Percentiles rank a stretch among this genome's conserved stretches.
Conservation (phyloP, 2,113 vertebrate species). For the Sphyrna mokarran region DNA sequence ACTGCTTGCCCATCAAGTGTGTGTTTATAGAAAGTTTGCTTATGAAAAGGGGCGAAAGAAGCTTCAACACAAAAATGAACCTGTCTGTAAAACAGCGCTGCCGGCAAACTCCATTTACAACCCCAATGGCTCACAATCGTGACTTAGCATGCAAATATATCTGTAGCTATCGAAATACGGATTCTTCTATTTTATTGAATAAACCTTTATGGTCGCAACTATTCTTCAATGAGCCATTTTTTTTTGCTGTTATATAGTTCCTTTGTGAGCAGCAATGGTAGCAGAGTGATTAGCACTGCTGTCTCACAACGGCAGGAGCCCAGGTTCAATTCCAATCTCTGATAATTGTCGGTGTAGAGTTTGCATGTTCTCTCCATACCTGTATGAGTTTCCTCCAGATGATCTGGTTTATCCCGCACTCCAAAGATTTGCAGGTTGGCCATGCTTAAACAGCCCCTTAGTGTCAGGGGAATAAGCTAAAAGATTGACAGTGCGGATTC, state of each 20-base stretch:
- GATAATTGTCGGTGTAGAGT: no score
- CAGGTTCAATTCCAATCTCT: no score
- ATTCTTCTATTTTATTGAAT: not conserved
- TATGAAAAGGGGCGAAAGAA: not conserved
- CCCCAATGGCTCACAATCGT: not conserved
- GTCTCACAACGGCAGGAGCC: no score
- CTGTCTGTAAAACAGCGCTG: not conserved
- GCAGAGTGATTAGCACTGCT: no score
- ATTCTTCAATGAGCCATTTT: not conserved
- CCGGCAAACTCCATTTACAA: not conserved
- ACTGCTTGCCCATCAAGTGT: not conserved
- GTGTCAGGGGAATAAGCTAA: not conserved
- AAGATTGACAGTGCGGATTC: conserved; percentile 11
- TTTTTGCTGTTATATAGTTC: not conserved
- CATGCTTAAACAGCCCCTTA: no score
- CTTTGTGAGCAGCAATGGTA: no score
- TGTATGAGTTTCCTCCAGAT: no score
- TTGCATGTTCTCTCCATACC: no score
- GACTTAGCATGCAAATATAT: not conserved
- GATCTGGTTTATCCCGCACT: no score
- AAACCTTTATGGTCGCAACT: not conserved
- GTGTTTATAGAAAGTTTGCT: conserved; percentile 32
- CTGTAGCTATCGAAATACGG: not conserved
- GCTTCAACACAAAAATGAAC: not conserved
- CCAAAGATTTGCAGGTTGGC: no score